phyloP scores from a whole-genome alignment of 2,113 vertebrate species.

The Phaethon lepturus region DNA sequence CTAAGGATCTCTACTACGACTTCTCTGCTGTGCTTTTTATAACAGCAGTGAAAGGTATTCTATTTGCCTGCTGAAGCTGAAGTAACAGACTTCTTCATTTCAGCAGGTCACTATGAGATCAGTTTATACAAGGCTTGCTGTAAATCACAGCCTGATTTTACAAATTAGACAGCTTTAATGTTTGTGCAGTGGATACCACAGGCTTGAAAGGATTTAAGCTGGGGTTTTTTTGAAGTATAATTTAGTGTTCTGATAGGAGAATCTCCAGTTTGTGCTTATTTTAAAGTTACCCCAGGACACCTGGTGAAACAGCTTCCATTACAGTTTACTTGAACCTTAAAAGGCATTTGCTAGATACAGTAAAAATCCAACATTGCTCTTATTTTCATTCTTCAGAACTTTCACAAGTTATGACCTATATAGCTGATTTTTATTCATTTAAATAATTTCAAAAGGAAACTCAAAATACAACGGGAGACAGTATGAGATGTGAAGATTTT shows the following conservation, averaged over 20 bases:
- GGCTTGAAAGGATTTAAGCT: background rate
- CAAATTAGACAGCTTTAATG: background rate
- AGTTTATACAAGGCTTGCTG: conserved; percentile 44
- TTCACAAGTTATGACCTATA: background rate
- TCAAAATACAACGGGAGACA: background rate
- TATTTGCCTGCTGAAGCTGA: conserved; percentile 43
- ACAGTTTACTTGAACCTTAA: background rate
- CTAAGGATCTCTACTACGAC: background rate
- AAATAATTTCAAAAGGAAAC: background rate
- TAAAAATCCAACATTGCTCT: background rate
- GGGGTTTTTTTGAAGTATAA: background rate
- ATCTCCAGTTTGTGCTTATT: background rate
- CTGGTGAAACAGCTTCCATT: background rate
- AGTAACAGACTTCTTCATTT: conserved; percentile 51
- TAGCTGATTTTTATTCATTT: background rate
- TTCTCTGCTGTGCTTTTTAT: background rate
- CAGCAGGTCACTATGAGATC: conserved; percentile 38
- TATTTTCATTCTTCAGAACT: background rate
- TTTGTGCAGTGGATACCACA: background rate
- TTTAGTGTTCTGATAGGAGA: background rate
- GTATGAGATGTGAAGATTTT: background rate
- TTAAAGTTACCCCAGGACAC: background rate
- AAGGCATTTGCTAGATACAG: background rate
- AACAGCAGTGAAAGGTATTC: conserved; percentile 43
- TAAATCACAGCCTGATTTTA: conserved; percentile 45